Conservation (phyloP, 2,888 invertebrate species). For the Ormyrus rosae region DNA sequence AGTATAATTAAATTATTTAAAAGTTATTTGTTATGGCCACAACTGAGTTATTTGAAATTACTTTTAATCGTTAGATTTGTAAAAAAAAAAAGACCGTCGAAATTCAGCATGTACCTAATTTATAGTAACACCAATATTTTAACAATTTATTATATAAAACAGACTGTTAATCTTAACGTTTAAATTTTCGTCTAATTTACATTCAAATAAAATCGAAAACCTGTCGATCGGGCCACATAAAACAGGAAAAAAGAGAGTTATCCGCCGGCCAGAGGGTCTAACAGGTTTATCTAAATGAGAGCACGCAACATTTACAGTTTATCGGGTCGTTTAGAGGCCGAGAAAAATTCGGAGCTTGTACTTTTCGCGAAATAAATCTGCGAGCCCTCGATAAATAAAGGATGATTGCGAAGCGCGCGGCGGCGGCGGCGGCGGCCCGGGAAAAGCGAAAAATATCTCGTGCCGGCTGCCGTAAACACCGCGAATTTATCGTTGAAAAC, state of each 20-base stretch:
- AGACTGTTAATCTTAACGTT: neutral
- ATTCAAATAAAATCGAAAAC: neutral
- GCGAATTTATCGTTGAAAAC: conserved; percentile 37
- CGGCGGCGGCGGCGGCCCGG: no score
- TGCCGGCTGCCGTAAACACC: conserved; percentile 21
- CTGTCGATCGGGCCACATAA: neutral
- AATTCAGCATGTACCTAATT: no score
- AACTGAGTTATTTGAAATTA: no score
- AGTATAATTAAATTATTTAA: no score
- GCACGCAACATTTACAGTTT: conserved; percentile 12
- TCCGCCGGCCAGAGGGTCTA: no score
- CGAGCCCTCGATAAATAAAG: conserved; percentile 33
- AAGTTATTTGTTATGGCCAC: no score
- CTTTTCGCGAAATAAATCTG: conserved; percentile 25
- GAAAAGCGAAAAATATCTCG: conserved; percentile 32
- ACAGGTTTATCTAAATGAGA: conserved; percentile 15
- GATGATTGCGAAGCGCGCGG: neutral
- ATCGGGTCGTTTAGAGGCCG: neutral
- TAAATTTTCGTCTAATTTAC: neutral
- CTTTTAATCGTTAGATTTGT: no score
- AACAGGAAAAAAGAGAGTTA: no score
- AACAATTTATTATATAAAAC: no score
- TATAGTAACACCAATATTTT: no score
- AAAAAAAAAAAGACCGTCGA: no score
- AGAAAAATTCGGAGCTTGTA: conserved; percentile 6